Evolutionary conservation across 2,888 invertebrate species (phyloP), one percentile per base, ranked within the genome.

Genomic region (Andrena bicolor): DNA sequence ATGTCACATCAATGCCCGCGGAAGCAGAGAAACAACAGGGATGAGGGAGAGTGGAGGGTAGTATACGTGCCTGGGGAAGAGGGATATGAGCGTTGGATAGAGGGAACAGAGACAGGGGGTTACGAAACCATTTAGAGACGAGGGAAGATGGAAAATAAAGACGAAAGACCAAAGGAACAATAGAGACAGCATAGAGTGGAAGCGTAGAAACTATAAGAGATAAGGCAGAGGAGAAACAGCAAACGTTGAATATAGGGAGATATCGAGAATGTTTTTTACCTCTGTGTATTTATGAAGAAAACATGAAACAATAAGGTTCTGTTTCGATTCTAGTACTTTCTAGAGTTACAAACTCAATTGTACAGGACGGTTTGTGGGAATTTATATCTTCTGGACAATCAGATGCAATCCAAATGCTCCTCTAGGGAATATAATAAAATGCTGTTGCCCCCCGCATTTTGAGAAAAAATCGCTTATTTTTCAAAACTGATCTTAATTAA

Each of bases 1-100:
- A 63, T 58, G 64, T 64, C 69, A 53, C 71, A 64, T 78, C 78
- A 78, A 77, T 85, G 74, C 49, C 7, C 32, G 65, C 56, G 61
- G 66, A 75, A 69, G 49, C 49, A 26, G 53, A 51, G 60, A 75
- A 74, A 68, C 63, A 66, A 41, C 32, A 28, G 65, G 13, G 28
- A 6, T 13, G n/a, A 49, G 35, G 16, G 58, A 20, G 41, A 30
- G 53, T 13, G 41, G 13, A 49, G 53, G 26, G 53, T 26, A 4
- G 41, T 41, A 53, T 6, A 58, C 35, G 41, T 16, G 58, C 13
- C 53, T 58, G 30, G 20, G 30, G 32, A 16, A 48, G 26, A 65
- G 6, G 60, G 41, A 58, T 53, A 23, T 20, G 53, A 53, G 23
- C 53, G 53, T 20, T 23, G 53, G 20, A 53, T 23, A 53, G 23